Conservation (phyloP, 2,888 invertebrate species). For the Acanthosepion esculentum region DNA sequence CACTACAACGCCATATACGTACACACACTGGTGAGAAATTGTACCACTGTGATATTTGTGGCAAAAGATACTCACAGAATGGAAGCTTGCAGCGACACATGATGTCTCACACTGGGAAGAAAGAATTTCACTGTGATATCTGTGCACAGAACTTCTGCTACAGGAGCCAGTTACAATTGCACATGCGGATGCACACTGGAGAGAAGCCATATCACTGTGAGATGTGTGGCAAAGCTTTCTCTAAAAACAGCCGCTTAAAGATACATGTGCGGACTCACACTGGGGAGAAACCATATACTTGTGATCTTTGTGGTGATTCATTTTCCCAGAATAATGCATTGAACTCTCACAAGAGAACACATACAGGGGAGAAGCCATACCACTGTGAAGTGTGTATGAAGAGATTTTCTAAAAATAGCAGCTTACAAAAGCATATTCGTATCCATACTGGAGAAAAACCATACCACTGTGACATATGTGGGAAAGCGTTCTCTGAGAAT, state of each 20-base stretch:
- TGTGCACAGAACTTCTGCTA: constrained; percentile 50
- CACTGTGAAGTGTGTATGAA: not conserved
- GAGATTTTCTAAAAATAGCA: constrained; percentile 1
- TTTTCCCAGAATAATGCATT: not conserved
- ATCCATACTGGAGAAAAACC: constrained; percentile 35
- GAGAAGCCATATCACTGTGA: constrained; percentile 73
- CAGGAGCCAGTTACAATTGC: constrained; percentile 54
- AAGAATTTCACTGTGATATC: constrained; percentile 49
- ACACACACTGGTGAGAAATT: constrained; percentile 57
- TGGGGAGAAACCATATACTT: constrained; percentile 71
- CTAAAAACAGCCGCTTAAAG: constrained; percentile 59
- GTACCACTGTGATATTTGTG: constrained; percentile 55
- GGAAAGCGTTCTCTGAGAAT: not conserved
- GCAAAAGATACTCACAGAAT: constrained; percentile 43
- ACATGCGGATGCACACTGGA: constrained; percentile 75
- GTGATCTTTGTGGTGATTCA: not conserved
- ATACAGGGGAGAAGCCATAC: constrained; percentile 36
- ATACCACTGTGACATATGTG: constrained; percentile 39
- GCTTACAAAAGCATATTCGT: not conserved
- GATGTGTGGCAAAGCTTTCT: constrained; percentile 72
- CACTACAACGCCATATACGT: not conserved
- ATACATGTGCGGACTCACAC: constrained; percentile 50
- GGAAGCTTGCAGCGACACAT: not conserved
- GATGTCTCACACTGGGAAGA: constrained; percentile 47
- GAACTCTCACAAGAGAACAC: not conserved